Percentiles rank a stretch among this genome's conserved stretches.
phyloP scores from a whole-genome alignment of 2,888 invertebrate genomes.

The Tribolium freemani region DNA sequence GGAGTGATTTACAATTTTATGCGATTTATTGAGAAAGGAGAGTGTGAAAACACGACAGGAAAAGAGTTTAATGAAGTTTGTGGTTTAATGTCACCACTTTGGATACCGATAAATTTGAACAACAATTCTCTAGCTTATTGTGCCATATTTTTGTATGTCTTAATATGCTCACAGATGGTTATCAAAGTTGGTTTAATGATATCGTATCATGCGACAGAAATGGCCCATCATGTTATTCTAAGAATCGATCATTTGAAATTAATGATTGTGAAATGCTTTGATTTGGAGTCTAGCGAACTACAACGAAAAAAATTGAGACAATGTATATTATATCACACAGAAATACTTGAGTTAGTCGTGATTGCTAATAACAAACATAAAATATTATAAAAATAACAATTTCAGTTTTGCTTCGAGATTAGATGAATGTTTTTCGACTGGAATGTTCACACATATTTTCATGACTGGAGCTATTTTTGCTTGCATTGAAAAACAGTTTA shows the following conservation, averaged over 20 bases:
- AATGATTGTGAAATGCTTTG: neutral
- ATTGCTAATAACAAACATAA: neutral
- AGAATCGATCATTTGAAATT: neutral
- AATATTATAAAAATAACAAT: neutral
- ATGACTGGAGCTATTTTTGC: conserved; percentile 6
- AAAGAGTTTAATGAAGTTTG: neutral
- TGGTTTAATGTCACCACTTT: neutral
- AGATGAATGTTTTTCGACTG: conserved; percentile 2
- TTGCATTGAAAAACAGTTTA: conserved; percentile 4
- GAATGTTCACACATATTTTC: conserved; percentile 15
- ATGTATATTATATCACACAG: neutral
- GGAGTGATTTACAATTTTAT: neutral
- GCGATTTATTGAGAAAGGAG: neutral
- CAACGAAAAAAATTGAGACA: neutral
- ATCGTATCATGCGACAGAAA: neutral
- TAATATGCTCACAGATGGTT: neutral
- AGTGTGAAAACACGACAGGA: neutral
- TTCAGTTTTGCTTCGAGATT: conserved; percentile 5
- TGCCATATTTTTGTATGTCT: neutral
- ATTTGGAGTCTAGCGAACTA: neutral
- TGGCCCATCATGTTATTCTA: neutral
- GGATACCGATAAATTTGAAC: neutral
- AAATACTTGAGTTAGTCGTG: neutral
- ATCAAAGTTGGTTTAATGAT: neutral
- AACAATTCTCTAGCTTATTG: neutral